A percentile compares a stretch with the other conserved stretches of the same genome.
Conservation (phyloP, 2,888 invertebrate genomes). For the Lottia gigantea region DNA sequence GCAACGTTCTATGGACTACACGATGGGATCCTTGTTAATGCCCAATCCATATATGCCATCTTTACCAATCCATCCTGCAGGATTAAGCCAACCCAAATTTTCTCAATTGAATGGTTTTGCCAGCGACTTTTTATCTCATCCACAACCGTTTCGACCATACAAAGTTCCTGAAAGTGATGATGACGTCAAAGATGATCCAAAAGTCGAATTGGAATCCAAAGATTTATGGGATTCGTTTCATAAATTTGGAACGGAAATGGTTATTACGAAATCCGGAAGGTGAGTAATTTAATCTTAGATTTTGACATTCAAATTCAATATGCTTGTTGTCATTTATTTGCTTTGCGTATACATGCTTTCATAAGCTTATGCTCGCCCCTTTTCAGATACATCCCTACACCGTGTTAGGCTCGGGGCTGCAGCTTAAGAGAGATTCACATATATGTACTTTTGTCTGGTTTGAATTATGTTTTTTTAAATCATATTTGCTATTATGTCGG, state of each 20-base stretch:
- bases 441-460: no score
- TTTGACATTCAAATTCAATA: no score
- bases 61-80: slow-evolving; percentile 34
- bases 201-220: slow-evolving; percentile 97
- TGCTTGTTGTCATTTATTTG: no score
- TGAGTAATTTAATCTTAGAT: slow-evolving; percentile 72
- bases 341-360: no score
- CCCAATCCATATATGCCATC: slow-evolving; percentile 48
- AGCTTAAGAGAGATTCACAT: no score
- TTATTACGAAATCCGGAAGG: slow-evolving; percentile 99
- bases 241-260: slow-evolving; percentile 99
- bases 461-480: no score
- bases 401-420: no score
- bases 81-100: slow-evolving; percentile 45
- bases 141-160: slow-evolving; percentile 70
- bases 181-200: slow-evolving; percentile 96
- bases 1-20: slow-evolving; percentile 50
- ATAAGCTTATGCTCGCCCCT: no score
- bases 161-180: slow-evolving; percentile 72
- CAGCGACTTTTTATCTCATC: slow-evolving; percentile 30
- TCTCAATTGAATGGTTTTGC: slow-evolving; percentile 34
- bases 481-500: no score
- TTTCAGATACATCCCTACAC: no score
- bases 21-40: slow-evolving; percentile 42
- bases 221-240: slow-evolving; percentile 99